Evolutionary conservation across 2,113 vertebrate species (phyloP).

Genomic region (Mobula hypostoma): DNA sequence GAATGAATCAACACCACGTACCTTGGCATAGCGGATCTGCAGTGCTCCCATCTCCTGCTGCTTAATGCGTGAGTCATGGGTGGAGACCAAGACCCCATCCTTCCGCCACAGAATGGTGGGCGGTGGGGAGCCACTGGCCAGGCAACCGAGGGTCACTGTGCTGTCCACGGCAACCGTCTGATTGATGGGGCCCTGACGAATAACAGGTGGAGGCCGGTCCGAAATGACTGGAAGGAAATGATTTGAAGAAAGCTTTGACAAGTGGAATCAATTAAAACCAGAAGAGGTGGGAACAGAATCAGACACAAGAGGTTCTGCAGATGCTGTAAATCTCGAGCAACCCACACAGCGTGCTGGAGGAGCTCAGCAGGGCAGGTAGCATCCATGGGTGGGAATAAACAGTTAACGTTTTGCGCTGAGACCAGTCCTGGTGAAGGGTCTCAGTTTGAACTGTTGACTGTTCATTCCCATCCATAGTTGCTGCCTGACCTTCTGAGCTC

Average conservation of each 20-base stretch:
- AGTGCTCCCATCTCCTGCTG: conserved; percentile 78
- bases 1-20: conserved; percentile 44
- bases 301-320: no score
- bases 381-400: no score
- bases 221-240: conserved; percentile 73
- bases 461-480: no score
- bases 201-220: conserved; percentile 89
- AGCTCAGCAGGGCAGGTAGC: no score
- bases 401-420: no score
- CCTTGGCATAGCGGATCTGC: conserved; percentile 94
- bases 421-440: no score
- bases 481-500: no score
- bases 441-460: no score
- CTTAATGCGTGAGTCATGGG: conserved; percentile 88
- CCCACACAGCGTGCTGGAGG: no score
- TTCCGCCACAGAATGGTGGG: conserved; percentile 95
- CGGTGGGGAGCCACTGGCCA: conserved; percentile 72
- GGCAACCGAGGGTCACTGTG: conserved; percentile 76
- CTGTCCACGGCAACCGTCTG: conserved; percentile 93
- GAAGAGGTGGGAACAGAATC: no score
- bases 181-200: conserved; percentile 88
- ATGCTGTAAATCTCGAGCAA: no score
- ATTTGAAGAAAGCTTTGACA: conserved; percentile 62
- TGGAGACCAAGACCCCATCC: conserved; percentile 77
- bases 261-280: conserved; percentile 63